phyloP scores from a whole-genome alignment of 2,113 vertebrate species.

The Salminus brasiliensis region DNA sequence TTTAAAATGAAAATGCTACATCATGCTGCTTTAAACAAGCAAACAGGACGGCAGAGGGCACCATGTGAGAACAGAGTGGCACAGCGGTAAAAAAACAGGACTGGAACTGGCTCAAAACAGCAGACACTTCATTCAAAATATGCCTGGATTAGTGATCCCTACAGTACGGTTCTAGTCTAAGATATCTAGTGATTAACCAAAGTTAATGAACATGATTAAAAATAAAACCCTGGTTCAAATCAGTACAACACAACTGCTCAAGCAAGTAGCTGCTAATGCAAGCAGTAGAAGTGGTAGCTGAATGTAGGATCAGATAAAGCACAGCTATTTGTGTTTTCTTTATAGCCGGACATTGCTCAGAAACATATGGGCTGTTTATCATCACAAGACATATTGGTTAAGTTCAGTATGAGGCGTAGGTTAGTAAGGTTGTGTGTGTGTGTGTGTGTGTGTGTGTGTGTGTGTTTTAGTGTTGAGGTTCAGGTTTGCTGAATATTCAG shows the following conservation, averaged over 20 bases:
- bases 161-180: no score
- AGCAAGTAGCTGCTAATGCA: not conserved
- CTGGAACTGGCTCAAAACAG: no score
- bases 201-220: no score
- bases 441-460: constrained; percentile 29
- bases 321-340: not conserved
- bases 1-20: no score
- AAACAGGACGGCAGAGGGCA: no score
- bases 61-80: no score
- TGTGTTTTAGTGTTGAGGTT: constrained; percentile 38
- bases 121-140: no score
- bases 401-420: constrained; percentile 1
- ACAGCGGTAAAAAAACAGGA: no score
- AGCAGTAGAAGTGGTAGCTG: not conserved
- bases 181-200: no score
- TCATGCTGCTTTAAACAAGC: no score
- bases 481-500: constrained; percentile 38
- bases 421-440: not conserved
- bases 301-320: not conserved
- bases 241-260: not conserved
- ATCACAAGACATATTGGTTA: no score
- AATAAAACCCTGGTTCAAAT: not conserved
- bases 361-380: not conserved
- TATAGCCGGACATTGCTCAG: not conserved
- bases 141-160: no score